Conservation (phyloP, 2,113 vertebrate species). For the Blennius ocellaris region DNA sequence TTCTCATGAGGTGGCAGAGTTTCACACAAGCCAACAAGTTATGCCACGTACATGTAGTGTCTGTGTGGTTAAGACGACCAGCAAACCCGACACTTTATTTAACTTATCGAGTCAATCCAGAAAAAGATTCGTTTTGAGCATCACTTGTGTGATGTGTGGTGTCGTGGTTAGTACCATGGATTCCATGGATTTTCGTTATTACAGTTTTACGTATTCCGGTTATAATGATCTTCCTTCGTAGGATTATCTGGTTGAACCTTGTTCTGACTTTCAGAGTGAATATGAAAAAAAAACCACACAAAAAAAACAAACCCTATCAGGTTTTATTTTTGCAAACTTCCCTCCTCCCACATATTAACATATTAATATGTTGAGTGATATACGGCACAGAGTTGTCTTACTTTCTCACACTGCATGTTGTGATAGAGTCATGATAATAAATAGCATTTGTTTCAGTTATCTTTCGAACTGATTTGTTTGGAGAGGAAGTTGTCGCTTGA, state of each 20-base stretch:
- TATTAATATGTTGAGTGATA: slow-evolving; percentile 5
- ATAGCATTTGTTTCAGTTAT: slow-evolving; percentile 41
- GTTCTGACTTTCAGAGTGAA: neutral
- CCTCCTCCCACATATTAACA: slow-evolving; percentile 7
- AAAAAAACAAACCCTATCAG: neutral
- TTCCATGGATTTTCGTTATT: too few relatives aligned
- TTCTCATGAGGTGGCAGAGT: too few relatives aligned
- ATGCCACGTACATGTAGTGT: too few relatives aligned
- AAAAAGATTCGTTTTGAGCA: too few relatives aligned
- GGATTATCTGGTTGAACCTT: neutral
- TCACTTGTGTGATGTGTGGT: too few relatives aligned
- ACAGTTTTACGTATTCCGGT: too few relatives aligned
- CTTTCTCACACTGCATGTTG: slow-evolving; percentile 8
- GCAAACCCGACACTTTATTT: too few relatives aligned
- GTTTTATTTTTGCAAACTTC: neutral
- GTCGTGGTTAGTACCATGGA: too few relatives aligned
- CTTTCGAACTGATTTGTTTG: slow-evolving; percentile 41
- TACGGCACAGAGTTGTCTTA: neutral
- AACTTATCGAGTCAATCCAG: too few relatives aligned
- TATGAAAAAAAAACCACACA: too few relatives aligned
- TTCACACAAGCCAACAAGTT: too few relatives aligned
- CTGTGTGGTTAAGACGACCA: too few relatives aligned
- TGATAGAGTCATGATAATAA: slow-evolving; percentile 28
- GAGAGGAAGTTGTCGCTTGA: slow-evolving; percentile 45
- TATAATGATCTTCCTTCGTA: neutral